phyloP scores from a whole-genome alignment of 2,797 vertebrate genomes.

The Prionace glauca region DNA sequence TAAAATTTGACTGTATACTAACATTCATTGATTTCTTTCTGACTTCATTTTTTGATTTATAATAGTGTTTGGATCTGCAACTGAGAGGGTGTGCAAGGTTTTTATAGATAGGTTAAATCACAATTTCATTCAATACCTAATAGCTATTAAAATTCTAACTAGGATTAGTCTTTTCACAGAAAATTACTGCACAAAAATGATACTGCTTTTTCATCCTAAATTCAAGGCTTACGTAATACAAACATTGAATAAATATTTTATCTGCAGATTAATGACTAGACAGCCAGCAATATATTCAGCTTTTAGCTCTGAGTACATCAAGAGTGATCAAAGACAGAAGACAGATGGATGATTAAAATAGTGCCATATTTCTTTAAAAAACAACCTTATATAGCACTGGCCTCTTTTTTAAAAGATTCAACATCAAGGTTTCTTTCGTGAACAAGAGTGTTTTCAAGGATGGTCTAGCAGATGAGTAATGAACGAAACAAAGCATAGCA shows the following conservation, averaged over 20 bases:
- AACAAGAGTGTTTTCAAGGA: neutral
- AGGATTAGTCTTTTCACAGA: neutral
- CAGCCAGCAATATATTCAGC: neutral
- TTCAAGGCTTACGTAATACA: neutral
- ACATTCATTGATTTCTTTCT: neutral
- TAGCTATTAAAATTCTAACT: neutral
- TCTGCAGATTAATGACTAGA: neutral
- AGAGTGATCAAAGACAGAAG: neutral
- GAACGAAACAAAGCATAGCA: neutral
- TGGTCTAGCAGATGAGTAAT: neutral
- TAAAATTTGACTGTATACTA: neutral
- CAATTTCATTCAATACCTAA: neutral
- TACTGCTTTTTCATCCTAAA: neutral
- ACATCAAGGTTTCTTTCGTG: neutral
- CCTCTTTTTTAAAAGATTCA: neutral
- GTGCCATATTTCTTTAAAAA: neutral
- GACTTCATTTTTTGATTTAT: neutral
- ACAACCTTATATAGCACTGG: neutral
- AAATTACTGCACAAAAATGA: neutral
- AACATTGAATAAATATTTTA: neutral
- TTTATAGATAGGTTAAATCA: too few relatives aligned
- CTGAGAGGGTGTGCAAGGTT: too few relatives aligned
- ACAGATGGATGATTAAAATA: neutral
- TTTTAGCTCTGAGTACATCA: neutral
- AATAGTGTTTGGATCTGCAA: too few relatives aligned